Percentiles rank a stretch among this genome's conserved stretches.
Evolutionary conservation across 2,888 invertebrate species (phyloP).

Genomic region (Patella caerulea): DNA sequence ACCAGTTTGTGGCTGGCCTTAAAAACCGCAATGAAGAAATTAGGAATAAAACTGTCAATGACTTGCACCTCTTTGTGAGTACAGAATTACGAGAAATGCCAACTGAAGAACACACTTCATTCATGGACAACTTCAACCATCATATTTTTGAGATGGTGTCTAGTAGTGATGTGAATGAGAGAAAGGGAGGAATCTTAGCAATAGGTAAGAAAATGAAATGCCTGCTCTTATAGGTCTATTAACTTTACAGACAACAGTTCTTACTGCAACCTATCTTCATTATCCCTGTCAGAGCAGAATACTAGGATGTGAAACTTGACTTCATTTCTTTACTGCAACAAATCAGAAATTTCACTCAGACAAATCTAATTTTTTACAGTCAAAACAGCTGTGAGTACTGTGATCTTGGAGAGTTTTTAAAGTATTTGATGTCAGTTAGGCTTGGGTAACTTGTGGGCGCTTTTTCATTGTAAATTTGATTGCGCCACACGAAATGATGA

Average conservation of each 20-base stretch:
- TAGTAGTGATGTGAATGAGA: constrained; percentile 91
- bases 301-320: neutral
- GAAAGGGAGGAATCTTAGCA: constrained; percentile 94
- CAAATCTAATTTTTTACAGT: too few species aligned
- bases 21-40: constrained; percentile 90
- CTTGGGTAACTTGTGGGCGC: too few species aligned
- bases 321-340: neutral
- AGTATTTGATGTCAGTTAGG: too few species aligned
- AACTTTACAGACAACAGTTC: neutral
- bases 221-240: neutral
- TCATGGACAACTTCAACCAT: constrained; percentile 95
- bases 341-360: too few species aligned
- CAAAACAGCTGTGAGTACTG: too few species aligned
- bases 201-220: constrained; percentile 74
- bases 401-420: too few species aligned
- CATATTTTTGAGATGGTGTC: constrained; percentile 97
- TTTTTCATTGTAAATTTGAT: too few species aligned
- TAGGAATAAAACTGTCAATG: constrained; percentile 88
- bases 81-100: constrained; percentile 77
- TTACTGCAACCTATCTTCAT: too few species aligned
- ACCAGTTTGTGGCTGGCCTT: constrained; percentile 82
- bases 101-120: constrained; percentile 89
- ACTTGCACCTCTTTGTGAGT: constrained; percentile 89
- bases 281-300: too few species aligned
- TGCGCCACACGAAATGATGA: too few species aligned